A percentile compares a stretch with the other conserved stretches of the same genome.
phyloP scores from a whole-genome alignment of 1,140 invertebrate species.

The Rhyacophila brunnea region DNA sequence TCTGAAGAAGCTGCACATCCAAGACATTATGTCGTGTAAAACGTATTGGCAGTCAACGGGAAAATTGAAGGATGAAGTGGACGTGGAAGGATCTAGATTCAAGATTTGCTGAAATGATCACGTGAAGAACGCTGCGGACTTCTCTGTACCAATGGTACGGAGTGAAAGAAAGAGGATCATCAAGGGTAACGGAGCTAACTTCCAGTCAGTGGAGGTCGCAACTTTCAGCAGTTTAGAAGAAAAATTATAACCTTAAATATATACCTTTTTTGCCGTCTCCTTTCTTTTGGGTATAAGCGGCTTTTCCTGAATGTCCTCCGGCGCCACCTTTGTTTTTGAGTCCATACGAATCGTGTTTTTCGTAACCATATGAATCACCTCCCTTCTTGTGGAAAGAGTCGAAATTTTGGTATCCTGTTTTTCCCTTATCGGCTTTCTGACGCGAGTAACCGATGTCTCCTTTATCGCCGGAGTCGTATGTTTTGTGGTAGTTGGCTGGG shows the following conservation, averaged over 20 bases:
- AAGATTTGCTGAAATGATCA: no score
- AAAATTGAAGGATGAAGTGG: no score
- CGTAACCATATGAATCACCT: slow-evolving; percentile 68
- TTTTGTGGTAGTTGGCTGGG: slow-evolving; percentile 43
- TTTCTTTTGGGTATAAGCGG: slow-evolving; percentile 42
- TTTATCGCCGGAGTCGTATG: slow-evolving; percentile 53
- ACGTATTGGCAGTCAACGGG: no score
- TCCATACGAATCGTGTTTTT: slow-evolving; percentile 64
- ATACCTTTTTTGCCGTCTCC: slow-evolving; percentile 30
- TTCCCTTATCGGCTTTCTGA: slow-evolving; percentile 62
- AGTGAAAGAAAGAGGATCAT: no score
- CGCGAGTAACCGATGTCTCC: slow-evolving; percentile 66
- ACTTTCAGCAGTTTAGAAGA: no score
- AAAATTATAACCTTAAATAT: not conserved
- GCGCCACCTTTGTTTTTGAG: slow-evolving; percentile 43
- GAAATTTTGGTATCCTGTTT: slow-evolving; percentile 68
- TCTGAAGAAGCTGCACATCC: no score
- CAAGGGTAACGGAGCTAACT: no score
- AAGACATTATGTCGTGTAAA: no score
- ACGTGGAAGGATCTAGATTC: no score
- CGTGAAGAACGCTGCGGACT: no score
- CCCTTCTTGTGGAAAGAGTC: slow-evolving; percentile 71
- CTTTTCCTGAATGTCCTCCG: slow-evolving; percentile 26
- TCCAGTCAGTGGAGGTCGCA: no score
- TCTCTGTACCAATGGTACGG: no score